These are phyloP conservation scores for Corella eumyota DNA, from an alignment of 23 tunicate species.

Conservation along the genomic window DNA sequence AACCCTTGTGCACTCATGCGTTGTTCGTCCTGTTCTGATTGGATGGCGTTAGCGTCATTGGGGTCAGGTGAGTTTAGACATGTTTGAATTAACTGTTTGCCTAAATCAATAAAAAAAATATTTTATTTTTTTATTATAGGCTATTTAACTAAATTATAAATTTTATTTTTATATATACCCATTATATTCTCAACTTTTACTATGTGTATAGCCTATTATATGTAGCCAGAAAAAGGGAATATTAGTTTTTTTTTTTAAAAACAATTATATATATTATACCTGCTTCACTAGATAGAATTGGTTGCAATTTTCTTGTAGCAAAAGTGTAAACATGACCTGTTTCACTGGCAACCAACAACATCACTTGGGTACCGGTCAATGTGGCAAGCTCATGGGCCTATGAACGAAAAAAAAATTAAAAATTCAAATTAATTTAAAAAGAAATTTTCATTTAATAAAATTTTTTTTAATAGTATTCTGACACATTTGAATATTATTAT, in stretches of 20 bases:
- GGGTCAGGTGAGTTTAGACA: conserved; percentile 94
- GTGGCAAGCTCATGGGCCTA: conserved; percentile 99
- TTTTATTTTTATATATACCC: background rate
- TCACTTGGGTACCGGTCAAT: conserved; percentile 97
- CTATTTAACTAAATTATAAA: background rate
- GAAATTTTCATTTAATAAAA: background rate
- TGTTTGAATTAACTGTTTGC: conserved; percentile 95
- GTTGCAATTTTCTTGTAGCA: conserved; percentile 93
- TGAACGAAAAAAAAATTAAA: background rate
- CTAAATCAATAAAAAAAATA: conserved; percentile 10
- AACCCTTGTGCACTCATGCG: conserved; percentile 96
- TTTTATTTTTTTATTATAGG: background rate
- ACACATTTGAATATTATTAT: background rate
- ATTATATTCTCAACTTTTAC: no score
- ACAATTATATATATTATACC: conserved; percentile 17
- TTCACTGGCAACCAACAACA: conserved; percentile 98
- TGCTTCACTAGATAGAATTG: conserved; percentile 91
- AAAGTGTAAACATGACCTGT: conserved; percentile 99
- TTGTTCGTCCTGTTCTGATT: conserved; percentile 66
- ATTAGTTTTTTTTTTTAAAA: no score
- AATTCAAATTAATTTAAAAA: background rate
- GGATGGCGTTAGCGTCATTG: conserved; percentile 10
- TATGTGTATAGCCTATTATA: no score
- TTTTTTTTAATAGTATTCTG: background rate
- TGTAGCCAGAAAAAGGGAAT: no score